Conservation (phyloP, 2,888 invertebrate genomes). For the Cynaeus angustus region DNA sequence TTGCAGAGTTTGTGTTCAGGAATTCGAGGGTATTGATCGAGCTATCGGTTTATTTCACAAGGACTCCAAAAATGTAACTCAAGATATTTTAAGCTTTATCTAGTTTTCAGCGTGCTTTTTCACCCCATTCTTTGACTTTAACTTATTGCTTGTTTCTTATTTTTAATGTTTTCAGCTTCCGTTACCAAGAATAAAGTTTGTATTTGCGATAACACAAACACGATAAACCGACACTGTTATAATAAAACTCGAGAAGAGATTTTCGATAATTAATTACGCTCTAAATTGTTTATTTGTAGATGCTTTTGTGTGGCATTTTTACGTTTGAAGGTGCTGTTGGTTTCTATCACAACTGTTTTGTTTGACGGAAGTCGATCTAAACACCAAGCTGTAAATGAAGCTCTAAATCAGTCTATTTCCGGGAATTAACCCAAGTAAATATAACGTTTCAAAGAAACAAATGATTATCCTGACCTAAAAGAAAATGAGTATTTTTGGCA, state of each 20-base stretch:
- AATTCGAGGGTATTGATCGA: neutral
- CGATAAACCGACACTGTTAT: too few species aligned
- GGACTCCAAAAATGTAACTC: neutral
- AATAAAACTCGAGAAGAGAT: too few species aligned
- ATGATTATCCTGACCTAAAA: conserved; percentile 2
- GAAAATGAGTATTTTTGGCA: neutral
- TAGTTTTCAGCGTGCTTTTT: neutral
- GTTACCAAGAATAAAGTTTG: too few species aligned
- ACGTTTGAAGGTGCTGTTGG: conserved; percentile 11
- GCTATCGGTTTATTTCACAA: conserved; percentile 5
- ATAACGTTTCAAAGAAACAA: conserved; percentile 17
- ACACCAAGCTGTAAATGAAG: conserved; percentile 13
- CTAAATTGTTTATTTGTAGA: neutral
- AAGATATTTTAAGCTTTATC: conserved; percentile 8
- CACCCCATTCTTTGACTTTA: neutral
- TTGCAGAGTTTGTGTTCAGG: neutral
- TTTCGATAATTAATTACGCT: neutral
- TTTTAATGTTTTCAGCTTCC: neutral
- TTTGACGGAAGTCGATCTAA: conserved; percentile 26
- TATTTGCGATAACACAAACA: too few species aligned
- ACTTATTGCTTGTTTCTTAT: neutral
- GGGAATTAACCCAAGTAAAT: conserved; percentile 19
- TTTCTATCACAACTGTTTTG: conserved; percentile 26
- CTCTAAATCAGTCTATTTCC: conserved; percentile 22
- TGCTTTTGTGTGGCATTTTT: neutral